phyloP scores from a whole-genome alignment of 2,888 invertebrate species.

The Ariolimax columbianus region DNA sequence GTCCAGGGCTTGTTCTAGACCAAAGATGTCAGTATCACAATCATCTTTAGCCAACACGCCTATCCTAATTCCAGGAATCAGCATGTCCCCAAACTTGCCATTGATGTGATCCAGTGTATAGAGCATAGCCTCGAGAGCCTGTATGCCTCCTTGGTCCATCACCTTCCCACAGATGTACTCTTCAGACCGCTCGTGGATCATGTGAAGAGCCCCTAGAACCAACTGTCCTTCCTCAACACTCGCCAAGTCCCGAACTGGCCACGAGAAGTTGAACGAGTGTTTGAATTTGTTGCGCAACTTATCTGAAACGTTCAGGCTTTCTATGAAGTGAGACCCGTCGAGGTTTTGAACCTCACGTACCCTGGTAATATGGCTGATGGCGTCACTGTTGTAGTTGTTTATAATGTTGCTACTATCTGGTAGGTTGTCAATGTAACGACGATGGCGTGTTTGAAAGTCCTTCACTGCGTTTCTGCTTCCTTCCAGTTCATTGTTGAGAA shows the following conservation, averaged over 20 bases:
- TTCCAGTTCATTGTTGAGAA: background rate
- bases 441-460: conserved; percentile 23
- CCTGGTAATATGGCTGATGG: background rate
- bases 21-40: conserved; percentile 96
- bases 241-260: conserved; percentile 80
- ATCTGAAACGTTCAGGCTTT: conserved; percentile 6
- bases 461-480: background rate
- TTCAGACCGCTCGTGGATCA: conserved; percentile 92
- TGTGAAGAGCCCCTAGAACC: conserved; percentile 93
- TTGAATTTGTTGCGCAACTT: conserved; percentile 56
- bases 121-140: conserved; percentile 92
- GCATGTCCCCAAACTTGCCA: conserved; percentile 79
- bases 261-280: conserved; percentile 70
- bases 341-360: background rate
- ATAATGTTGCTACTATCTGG: background rate
- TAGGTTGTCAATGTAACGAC: conserved; percentile 4
- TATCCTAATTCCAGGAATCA: conserved; percentile 88
- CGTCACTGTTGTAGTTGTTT: background rate
- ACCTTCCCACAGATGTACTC: conserved; percentile 92
- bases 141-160: conserved; percentile 91
- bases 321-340: background rate
- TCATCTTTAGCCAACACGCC: conserved; percentile 95
- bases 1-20: conserved; percentile 95
- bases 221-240: conserved; percentile 93
- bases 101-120: conserved; percentile 89